Evolutionary conservation across 2,797 vertebrate species (phyloP).

Genomic region (Enteromius anoplus): DNA sequence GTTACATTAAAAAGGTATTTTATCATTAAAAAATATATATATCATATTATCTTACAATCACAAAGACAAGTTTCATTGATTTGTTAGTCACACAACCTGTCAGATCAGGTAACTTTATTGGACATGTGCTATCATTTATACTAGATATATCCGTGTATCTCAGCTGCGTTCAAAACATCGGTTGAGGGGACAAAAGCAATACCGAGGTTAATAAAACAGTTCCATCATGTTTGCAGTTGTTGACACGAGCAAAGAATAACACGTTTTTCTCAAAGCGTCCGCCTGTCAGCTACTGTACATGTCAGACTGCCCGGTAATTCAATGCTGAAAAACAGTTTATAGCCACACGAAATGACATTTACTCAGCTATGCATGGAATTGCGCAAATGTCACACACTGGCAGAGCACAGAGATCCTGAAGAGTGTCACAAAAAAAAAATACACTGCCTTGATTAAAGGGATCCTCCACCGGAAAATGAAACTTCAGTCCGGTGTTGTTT

Average conservation of each 20-base stretch:
- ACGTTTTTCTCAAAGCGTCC: slow-evolving; percentile 15
- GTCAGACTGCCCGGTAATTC: slow-evolving; percentile 17
- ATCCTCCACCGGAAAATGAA: slow-evolving; percentile 14
- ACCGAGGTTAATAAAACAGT: slow-evolving; percentile 31
- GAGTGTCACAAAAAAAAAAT: slow-evolving; percentile 4
- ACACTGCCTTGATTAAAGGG: neutral
- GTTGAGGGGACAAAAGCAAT: slow-evolving; percentile 34
- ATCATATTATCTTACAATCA: slow-evolving; percentile 1
- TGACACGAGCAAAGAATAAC: slow-evolving; percentile 21
- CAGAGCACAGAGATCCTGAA: slow-evolving; percentile 6
- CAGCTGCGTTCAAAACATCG: neutral
- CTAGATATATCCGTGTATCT: slow-evolving; percentile 23
- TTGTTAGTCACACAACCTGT: neutral
- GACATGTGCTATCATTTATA: slow-evolving; percentile 18
- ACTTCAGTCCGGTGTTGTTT: neutral
- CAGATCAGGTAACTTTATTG: slow-evolving; percentile 9
- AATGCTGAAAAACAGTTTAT: slow-evolving; percentile 19
- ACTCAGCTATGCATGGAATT: slow-evolving; percentile 47
- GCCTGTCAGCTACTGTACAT: slow-evolving; percentile 37
- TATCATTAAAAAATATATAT: neutral
- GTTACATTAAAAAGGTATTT: neutral
- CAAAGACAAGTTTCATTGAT: slow-evolving; percentile 16
- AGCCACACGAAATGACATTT: slow-evolving; percentile 57
- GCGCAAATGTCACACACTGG: slow-evolving; percentile 53
- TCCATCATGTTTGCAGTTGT: slow-evolving; percentile 35